Base-by-base conservation (phyloP, 2,888 invertebrate species). In the Buathra laborator region DNA sequence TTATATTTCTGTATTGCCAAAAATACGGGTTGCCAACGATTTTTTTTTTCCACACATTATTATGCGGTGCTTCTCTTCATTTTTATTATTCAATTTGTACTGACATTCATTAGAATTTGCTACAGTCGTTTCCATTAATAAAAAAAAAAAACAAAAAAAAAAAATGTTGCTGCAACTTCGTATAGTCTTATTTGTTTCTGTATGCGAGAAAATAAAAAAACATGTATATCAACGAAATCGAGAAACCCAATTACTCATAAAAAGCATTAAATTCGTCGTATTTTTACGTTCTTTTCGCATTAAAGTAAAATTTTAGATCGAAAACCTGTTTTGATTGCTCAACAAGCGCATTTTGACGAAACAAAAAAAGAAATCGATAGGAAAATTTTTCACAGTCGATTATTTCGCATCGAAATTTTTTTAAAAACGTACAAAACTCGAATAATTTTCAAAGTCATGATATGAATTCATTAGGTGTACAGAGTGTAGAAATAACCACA, bases 21-120 rank as follows among this genome's bases (percentile, higher is more conserved):
- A 93, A 93, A 93, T 93, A 92, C 90, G 87, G 87, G 89, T 91
- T 83, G 80, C 87, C 87, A 86, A 89, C 74, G 78, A 66, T 81
- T 75, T 81, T 75, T 71, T 83, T 80, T 75, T 82, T 81, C 81
- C 85, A 87, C 88, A 88, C 87, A 87, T 86, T 86, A 80, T 83
- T 87, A 81, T 84, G 48, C 67, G 70, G 74, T 78, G 75, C 62
- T 75, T 75, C 90, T 86, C 79, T 85, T 86, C 84, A 82, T 62
- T 87, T 85, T 87, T 86, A 81, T 87, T 88, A 92, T 88, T 91
- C 89, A 89, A 92, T 93, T 93, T 93, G 93, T 93, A 93, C 93
- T 93, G 92, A 91, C 90, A 92, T 92, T 91, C 88, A 91, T 93
- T 92, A 92, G 90, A 93, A 92, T 92, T 91, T 90, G 83, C 90